Evolutionary conservation across 2,113 vertebrate genomes (phyloP).

Genomic region (Eurypyga helias): DNA sequence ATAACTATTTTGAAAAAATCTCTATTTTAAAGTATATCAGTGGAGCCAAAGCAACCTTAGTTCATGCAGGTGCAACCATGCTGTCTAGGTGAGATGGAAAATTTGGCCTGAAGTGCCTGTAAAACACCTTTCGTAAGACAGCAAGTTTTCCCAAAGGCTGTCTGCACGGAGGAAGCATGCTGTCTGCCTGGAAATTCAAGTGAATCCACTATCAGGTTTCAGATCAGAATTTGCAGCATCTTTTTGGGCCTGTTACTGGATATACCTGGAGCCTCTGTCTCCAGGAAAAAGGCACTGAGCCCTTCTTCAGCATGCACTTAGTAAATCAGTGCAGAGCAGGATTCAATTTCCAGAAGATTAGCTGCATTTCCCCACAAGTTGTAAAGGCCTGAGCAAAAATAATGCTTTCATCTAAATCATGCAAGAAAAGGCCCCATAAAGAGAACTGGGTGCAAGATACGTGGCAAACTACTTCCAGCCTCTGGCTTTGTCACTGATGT

Average conservation of each 20-base stretch:
- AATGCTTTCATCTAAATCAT: not conserved
- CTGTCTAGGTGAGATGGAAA: not conserved
- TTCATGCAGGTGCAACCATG: not conserved
- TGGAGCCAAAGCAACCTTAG: not conserved
- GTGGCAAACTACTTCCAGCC: not conserved
- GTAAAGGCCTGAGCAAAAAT: not conserved
- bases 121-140: not conserved
- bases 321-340: not conserved
- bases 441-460: accelerated
- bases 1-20: not conserved
- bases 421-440: not conserved
- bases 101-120: not conserved
- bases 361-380: not conserved
- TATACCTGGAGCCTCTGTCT: not conserved
- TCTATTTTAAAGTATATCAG: not conserved
- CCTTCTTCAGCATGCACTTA: not conserved
- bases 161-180: not conserved
- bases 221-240: not conserved
- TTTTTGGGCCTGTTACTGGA: not conserved
- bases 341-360: not conserved
- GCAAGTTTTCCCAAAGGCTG: not conserved
- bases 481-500: not conserved
- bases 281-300: accelerated
- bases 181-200: not conserved
- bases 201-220: not conserved